A percentile compares a stretch with the other conserved stretches of the same genome.
Conservation (phyloP, 2,888 invertebrate species). For the Nomada ferruginata region DNA sequence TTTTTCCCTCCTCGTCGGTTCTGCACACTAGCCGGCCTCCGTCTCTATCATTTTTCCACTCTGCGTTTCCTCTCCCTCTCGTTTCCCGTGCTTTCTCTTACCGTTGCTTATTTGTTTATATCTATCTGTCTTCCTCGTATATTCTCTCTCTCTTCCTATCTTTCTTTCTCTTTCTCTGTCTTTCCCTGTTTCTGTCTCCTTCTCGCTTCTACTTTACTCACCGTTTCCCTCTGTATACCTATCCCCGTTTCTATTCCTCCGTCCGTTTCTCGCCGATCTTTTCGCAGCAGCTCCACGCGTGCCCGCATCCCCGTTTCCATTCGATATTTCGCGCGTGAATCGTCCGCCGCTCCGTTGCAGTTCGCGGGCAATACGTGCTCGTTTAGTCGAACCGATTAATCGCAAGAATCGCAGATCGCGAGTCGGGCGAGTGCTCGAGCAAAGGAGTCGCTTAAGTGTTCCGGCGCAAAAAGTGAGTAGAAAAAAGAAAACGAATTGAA, state of each 20-base stretch:
- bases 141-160: not conserved
- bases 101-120: not conserved
- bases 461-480: constrained; percentile 61
- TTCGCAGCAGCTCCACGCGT: constrained; percentile 12
- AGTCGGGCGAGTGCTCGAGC: constrained; percentile 39
- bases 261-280: not conserved
- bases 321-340: constrained; percentile 24
- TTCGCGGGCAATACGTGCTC: constrained; percentile 18
- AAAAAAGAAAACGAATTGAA: not conserved
- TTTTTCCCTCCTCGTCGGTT: constrained; percentile 25
- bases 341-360: not conserved
- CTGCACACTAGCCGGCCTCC: constrained; percentile 8
- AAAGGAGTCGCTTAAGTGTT: constrained; percentile 57
- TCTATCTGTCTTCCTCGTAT: not conserved
- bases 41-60: not conserved
- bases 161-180: not conserved
- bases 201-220: too few species aligned
- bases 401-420: constrained; percentile 41
- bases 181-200: not conserved
- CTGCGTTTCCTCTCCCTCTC: not conserved
- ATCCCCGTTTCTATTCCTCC: too few species aligned
- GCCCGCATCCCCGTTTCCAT: not conserved
- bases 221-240: too few species aligned
- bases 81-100: not conserved
- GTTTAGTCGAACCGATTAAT: constrained; percentile 34